Conservation (phyloP, 2,888 invertebrate genomes). For the Chrysolina oricalcia region DNA sequence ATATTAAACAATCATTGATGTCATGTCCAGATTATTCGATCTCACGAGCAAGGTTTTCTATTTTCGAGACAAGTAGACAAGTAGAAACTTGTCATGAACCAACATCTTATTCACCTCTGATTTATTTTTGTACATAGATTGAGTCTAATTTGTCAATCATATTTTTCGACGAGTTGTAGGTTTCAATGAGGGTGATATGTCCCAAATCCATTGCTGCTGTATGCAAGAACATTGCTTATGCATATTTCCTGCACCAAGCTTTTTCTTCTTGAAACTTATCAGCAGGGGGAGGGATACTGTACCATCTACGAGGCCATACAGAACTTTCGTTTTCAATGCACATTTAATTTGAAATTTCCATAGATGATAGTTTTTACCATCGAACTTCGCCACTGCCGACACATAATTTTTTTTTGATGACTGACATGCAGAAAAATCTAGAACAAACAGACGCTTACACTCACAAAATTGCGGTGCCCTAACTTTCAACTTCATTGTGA, state of each 20-base stretch:
- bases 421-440: too few relatives aligned
- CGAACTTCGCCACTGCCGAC: background rate
- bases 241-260: background rate
- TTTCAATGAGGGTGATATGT: conserved; percentile 56
- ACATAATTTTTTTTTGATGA: background rate
- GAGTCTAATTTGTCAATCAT: conserved; percentile 52
- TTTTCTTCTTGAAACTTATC: background rate
- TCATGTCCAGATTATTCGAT: conserved; percentile 53
- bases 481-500: too few relatives aligned
- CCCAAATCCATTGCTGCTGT: too few relatives aligned
- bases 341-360: conserved; percentile 20
- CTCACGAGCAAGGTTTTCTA: conserved; percentile 58
- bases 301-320: conserved; percentile 4
- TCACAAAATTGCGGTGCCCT: too few relatives aligned
- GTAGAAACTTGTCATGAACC: conserved; percentile 55
- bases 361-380: background rate
- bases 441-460: too few relatives aligned
- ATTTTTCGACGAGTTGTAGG: conserved; percentile 53
- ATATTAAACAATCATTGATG: conserved; percentile 51
- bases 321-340: background rate
- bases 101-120: conserved; percentile 57
- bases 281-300: background rate
- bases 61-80: conserved; percentile 58
- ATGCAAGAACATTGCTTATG: conserved; percentile 16
- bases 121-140: conserved; percentile 52